Percentiles rank a stretch among this genome's conserved stretches.
Conservation (phyloP, 2,797 vertebrate species). For the Meriones psammophilus region DNA sequence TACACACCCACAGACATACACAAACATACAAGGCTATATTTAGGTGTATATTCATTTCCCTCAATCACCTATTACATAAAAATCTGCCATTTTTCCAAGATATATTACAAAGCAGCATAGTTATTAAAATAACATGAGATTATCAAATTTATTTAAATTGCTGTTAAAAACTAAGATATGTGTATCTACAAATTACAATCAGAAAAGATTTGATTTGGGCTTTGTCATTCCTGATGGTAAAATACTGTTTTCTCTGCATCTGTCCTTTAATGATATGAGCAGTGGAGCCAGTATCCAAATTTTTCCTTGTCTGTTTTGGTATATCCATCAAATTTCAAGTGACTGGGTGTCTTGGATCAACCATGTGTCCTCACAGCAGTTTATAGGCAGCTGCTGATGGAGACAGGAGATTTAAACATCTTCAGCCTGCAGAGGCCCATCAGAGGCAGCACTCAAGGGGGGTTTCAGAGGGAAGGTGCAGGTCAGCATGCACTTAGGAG, state of each 20-base stretch:
- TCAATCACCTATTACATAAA: not conserved
- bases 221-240: slow-evolving; percentile 53
- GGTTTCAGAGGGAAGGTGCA: not conserved
- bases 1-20: not conserved
- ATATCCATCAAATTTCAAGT: slow-evolving; percentile 67
- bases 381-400: not conserved
- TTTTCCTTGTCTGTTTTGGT: slow-evolving; percentile 22
- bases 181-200: not conserved
- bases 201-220: not conserved
- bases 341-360: not conserved
- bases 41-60: not conserved
- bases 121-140: not conserved
- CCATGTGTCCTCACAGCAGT: not conserved
- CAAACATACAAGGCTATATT: not conserved
- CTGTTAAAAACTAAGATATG: not conserved
- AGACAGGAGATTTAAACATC: not conserved
- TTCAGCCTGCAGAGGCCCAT: not conserved
- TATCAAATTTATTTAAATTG: not conserved
- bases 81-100: not conserved
- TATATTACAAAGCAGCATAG: not conserved
- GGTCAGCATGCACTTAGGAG: not conserved
- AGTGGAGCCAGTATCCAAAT: slow-evolving; percentile 68
- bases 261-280: not conserved
- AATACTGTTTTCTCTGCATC: slow-evolving; percentile 60
- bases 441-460: not conserved